Evolutionary conservation across 2,888 invertebrate species (phyloP).

Genomic region (Sclerodermus sp.): DNA sequence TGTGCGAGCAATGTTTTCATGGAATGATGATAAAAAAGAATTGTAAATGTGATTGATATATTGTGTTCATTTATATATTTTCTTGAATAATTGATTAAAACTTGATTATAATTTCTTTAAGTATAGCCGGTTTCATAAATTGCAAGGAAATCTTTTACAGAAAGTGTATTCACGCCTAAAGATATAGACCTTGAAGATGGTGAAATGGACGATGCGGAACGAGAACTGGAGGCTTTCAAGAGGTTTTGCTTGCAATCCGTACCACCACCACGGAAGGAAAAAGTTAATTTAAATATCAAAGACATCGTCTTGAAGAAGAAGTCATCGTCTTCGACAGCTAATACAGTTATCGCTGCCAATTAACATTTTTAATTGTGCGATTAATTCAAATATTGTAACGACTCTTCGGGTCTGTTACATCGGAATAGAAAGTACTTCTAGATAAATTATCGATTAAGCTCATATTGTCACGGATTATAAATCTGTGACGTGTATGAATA

Average conservation of each 20-base stretch:
- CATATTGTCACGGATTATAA: no score
- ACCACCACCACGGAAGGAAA: conserved; percentile 74
- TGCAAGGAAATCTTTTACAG: conserved; percentile 54
- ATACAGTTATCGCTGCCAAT: conserved; percentile 49
- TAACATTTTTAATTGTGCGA: conserved; percentile 20
- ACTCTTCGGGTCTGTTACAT: no score
- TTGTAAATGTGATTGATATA: no score
- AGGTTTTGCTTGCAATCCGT: conserved; percentile 83
- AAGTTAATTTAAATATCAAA: conserved; percentile 78
- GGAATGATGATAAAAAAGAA: no score
- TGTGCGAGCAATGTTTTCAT: no score
- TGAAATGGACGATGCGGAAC: conserved; percentile 76
- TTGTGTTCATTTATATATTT: no score
- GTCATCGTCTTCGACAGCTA: conserved; percentile 44
- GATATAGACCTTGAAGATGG: conserved; percentile 77
- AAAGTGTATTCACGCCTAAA: conserved; percentile 79
- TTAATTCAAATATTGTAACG: no score
- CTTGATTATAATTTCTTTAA: no score
- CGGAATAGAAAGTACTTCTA: no score
- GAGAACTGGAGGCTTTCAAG: conserved; percentile 85
- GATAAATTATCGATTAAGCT: no score
- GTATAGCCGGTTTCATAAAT: conserved; percentile 25
- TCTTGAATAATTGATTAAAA: no score
- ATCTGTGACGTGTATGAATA: no score
- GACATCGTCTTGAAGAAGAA: conserved; percentile 73